Evolutionary conservation across 2,888 invertebrate genomes (phyloP), one percentile per base, ranked within the genome.

Genomic region (Hetaerina titia): DNA sequence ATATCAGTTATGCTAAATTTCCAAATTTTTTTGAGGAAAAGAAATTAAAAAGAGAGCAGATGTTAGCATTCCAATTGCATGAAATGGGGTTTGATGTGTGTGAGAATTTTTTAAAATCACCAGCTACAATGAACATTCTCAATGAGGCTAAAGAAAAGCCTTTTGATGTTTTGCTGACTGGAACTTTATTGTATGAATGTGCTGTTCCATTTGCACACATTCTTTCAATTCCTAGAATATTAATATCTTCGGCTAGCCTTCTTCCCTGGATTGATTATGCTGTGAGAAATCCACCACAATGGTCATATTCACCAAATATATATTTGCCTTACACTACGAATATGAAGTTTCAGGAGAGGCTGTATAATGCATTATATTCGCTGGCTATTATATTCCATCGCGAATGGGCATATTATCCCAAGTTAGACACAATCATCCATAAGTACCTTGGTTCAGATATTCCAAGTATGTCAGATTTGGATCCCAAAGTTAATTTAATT

Each of bases 121-220:
- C 63, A 19, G 92, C 31, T 15, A 45, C 56, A 19, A 69, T 22
- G 64, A 5, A 69, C 4, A 56, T 92, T 22, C 45, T 92, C 2
- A 25, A 11, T 31, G 64, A 92, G 11, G 92, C 64, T 2, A 56
- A 56, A 7, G 92, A 92, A 45, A 64, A 92, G 13, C 92, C 92
- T 81, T 95, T 94, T 94, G 95, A 95, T 94, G 56, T 95, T 4
- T 56, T 94, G 63, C 19, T 95, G 22, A 88, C 94, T 45, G 95
- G 94, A 81, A 19, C 89, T n/a, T 45, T 95, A 15, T 8, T 89
- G 64, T 94, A 95, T 57, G 95, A 95, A 64, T 95, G 95, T 69
- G 94, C 89, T 13, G 64, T 95, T 19, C 94, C 89, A 8, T 64
- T 94, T 25, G 74, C 69, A 60, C 89, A 94, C 87, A 87, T 69